phyloP scores from a whole-genome alignment of 2,113 vertebrate species.

The Oreochromis aureus region DNA sequence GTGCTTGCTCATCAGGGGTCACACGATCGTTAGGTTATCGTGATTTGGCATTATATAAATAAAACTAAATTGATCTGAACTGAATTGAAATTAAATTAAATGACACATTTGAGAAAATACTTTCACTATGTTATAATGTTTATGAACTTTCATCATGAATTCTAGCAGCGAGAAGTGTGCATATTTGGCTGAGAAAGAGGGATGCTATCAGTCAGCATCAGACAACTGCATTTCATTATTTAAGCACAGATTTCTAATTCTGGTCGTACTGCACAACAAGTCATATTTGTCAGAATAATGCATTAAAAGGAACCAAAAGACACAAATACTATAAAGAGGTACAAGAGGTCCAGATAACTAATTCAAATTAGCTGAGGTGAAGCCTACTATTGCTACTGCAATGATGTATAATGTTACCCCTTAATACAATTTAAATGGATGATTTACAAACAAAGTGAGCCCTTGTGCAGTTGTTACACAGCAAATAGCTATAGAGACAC shows the following conservation, averaged over 20 bases:
- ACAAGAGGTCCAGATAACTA: background rate
- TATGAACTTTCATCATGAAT: background rate
- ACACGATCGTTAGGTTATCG: rapidly evolving
- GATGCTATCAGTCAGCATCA: background rate
- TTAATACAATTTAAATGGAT: background rate
- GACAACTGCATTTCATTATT: background rate
- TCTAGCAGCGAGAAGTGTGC: background rate
- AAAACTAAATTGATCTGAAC: background rate
- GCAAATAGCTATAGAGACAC: background rate
- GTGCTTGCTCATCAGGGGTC: background rate
- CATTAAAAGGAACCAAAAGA: background rate
- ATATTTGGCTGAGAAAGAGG: too few species aligned
- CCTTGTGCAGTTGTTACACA: background rate
- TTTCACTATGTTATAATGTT: background rate
- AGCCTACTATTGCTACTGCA: rapidly evolving
- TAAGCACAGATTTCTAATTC: background rate
- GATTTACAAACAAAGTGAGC: background rate
- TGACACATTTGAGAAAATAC: background rate
- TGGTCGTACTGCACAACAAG: background rate
- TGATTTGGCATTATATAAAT: background rate
- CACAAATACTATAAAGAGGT: background rate
- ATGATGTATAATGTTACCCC: background rate
- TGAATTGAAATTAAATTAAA: background rate
- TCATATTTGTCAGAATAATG: background rate
- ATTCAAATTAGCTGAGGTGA: background rate